phyloP scores from a whole-genome alignment of 1,140 invertebrate species.

The Pseudomyrmex sp. region DNA sequence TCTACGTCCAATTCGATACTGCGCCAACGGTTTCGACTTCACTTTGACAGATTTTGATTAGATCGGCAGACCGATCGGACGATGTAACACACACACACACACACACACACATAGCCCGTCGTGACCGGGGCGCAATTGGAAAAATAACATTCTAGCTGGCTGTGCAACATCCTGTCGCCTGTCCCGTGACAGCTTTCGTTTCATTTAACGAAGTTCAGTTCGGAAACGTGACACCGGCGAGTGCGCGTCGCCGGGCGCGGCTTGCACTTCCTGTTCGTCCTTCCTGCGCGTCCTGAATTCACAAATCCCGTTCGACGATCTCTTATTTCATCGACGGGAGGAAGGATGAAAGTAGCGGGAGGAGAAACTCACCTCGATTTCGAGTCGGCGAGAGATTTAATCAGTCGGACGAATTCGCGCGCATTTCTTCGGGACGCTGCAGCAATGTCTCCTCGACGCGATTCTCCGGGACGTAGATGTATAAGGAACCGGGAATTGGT shows the following conservation, averaged over 20 bases:
- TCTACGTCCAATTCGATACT: constrained; percentile 20
- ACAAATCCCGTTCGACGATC: constrained; percentile 55
- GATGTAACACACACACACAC: constrained; percentile 11
- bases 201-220: constrained; percentile 46
- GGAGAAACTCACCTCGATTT: constrained; percentile 7
- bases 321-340: constrained; percentile 35
- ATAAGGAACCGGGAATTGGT: constrained; percentile 66
- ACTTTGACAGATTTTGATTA: constrained; percentile 58
- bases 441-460: constrained; percentile 9
- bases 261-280: constrained; percentile 10
- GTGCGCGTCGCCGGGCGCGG: neutral
- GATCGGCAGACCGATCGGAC: constrained; percentile 14
- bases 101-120: constrained; percentile 3
- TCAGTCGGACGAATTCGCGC: constrained; percentile 57
- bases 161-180: constrained; percentile 25
- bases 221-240: constrained; percentile 31
- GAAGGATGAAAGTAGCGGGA: neutral
- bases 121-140: constrained; percentile 30
- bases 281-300: constrained; percentile 31
- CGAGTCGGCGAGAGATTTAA: constrained; percentile 61
- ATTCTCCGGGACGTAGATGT: constrained; percentile 39
- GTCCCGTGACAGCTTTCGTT: constrained; percentile 38
- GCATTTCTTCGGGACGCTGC: too few relatives aligned
- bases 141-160: constrained; percentile 42
- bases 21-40: constrained; percentile 21